These are phyloP conservation scores for Frieseomelitta varia DNA, from an alignment of 1,140 invertebrate species.

Conservation along the genomic window DNA sequence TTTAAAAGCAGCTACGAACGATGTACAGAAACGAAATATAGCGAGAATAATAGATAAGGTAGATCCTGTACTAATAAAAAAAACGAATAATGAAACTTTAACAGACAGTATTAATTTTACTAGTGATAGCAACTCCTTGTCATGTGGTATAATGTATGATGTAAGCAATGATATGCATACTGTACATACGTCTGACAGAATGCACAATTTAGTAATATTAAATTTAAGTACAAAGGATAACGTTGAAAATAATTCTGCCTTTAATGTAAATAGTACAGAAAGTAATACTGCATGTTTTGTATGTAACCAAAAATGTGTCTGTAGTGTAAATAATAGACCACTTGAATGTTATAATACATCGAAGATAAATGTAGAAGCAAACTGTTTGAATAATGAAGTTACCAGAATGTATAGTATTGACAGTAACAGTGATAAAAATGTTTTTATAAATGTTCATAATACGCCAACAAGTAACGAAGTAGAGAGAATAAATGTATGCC, in stretches of 20 bases:
- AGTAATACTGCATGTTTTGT: neutral
- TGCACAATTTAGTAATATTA: slow-evolving; percentile 53
- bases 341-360: slow-evolving; percentile 1
- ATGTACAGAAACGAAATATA: slow-evolving; percentile 21
- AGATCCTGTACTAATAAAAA: slow-evolving; percentile 33
- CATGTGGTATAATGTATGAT: slow-evolving; percentile 64
- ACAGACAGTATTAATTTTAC: slow-evolving; percentile 74
- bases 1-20: slow-evolving; percentile 55
- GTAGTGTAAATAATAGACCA: slow-evolving; percentile 43
- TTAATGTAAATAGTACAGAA: slow-evolving; percentile 29
- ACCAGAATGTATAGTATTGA: slow-evolving; percentile 52
- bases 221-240: slow-evolving; percentile 35
- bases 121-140: slow-evolving; percentile 70
- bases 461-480: slow-evolving; percentile 8
- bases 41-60: slow-evolving; percentile 17
- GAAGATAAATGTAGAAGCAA: slow-evolving; percentile 5
- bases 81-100: slow-evolving; percentile 68
- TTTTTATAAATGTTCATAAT: slow-evolving; percentile 23
- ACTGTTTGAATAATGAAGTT: slow-evolving; percentile 57
- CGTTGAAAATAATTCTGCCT: slow-evolving; percentile 15
- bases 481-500: slow-evolving; percentile 4
- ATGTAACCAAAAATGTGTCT: neutral
- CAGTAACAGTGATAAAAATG: slow-evolving; percentile 25
- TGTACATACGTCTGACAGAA: slow-evolving; percentile 42
- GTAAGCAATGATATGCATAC: slow-evolving; percentile 52